Evolutionary conservation across 2,113 vertebrate genomes (phyloP).

Genomic region (Dasyornis broadbenti): DNA sequence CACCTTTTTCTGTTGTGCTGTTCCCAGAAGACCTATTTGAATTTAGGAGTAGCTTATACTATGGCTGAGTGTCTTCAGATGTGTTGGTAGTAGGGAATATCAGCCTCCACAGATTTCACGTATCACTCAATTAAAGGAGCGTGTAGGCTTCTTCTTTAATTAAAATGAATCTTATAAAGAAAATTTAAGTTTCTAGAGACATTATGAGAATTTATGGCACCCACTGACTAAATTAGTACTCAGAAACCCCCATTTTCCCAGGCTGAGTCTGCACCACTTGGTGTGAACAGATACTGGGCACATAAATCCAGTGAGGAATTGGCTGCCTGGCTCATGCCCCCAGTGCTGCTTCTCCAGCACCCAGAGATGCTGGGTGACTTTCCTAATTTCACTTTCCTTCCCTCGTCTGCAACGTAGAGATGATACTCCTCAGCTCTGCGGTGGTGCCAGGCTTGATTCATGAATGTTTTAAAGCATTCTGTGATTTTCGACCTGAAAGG

Average conservation of each 20-base stretch:
- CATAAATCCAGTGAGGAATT: fast-evolving
- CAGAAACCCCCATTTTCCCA: neutral
- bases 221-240: neutral
- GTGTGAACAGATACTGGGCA: fast-evolving
- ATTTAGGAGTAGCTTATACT: neutral
- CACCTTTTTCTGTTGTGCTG: neutral
- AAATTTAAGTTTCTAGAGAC: neutral
- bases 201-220: neutral
- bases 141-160: neutral
- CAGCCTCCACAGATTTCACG: neutral
- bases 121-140: neutral
- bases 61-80: neutral
- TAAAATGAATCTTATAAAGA: neutral
- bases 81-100: neutral
- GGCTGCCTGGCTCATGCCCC: neutral
- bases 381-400: neutral
- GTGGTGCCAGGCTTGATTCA: neutral
- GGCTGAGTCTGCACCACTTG: neutral
- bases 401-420: neutral
- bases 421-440: neutral
- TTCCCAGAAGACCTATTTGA: neutral
- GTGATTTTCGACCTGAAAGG: conserved; percentile 12
- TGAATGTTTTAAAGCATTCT: conserved; percentile 31
- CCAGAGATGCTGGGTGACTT: neutral
- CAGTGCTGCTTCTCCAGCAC: neutral